These are phyloP conservation scores for Metallyticus violacea DNA, from an alignment of 2,888 invertebrate genomes.

Conservation along the genomic window DNA sequence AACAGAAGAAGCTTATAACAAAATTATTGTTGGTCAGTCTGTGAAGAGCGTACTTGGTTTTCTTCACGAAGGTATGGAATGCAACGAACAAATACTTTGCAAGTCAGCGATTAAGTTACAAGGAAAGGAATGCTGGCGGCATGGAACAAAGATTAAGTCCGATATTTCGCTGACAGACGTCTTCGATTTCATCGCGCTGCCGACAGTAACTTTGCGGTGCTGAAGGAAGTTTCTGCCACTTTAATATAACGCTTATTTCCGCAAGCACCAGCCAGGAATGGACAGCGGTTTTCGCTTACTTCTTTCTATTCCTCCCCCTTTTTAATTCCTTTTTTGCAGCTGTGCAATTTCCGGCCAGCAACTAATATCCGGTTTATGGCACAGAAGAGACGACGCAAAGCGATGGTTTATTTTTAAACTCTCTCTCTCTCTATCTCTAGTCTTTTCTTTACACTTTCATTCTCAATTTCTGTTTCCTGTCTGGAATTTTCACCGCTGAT, in stretches of 20 bases:
- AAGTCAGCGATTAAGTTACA: too few relatives aligned
- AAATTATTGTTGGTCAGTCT: too few relatives aligned
- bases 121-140: not conserved
- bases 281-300: not conserved
- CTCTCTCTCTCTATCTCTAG: too few relatives aligned
- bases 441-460: not conserved
- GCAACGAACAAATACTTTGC: not conserved
- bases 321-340: not conserved
- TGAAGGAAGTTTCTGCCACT: not conserved
- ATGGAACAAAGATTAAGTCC: not conserved
- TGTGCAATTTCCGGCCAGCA: constrained; percentile 3
- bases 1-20: too few relatives aligned
- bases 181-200: not conserved
- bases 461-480: not conserved
- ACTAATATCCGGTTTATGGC: constrained; percentile 1
- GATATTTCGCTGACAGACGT: not conserved
- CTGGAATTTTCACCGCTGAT: not conserved
- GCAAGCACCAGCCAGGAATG: not conserved
- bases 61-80: not conserved
- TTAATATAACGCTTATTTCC: not conserved
- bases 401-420: not conserved
- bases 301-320: not conserved
- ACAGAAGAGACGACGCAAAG: not conserved
- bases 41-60: too few relatives aligned
- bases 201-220: not conserved